Base-by-base conservation (phyloP, 2,113 vertebrate genomes). In the Pteruthius melanotis region DNA sequence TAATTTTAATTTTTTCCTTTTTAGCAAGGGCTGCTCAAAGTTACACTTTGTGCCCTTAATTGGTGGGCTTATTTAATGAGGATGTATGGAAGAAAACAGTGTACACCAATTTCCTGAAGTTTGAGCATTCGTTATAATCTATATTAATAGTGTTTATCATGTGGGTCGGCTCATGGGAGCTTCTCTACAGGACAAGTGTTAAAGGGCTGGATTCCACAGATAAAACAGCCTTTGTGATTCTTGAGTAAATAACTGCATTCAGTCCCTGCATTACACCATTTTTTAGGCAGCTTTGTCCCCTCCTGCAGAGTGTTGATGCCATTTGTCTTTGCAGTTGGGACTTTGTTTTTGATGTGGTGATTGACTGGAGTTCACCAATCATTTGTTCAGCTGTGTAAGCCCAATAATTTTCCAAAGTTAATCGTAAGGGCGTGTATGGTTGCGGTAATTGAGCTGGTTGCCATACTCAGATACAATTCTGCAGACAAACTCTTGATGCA, bases 401-500 rank as follows among this genome's bases (percentile, higher is more conserved):
- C 54, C 78, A 78, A 72, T 90, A 15, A 95, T 93, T 92, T 95
- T 64, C 64, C 79, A 47, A 95, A 95, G 56, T 96, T 97, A 72
- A 91, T 86, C 7, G 0, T 70, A 92, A 59, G 59, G 92, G 76
- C 35, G 20, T 90, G 31, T 82, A 64, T 87, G 60, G 76, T 84
- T 95, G 87, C 95, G 92, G 94, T 79, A 95, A 91, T 95, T 76
- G 42, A 85, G 74, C 92, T 80, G 71, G 91, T 93, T 93, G 53
- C 53, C 27, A n/a, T 82, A 52, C 57, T 72, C 61, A 44, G 60
- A 81, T 94, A 45, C 87, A 97, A 90, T 97, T 96, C 85, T 87
- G 61, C 87, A 96, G 94, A 87, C 92, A 94, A 95, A 90, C 66
- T 96, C 93, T 83, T 89, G 70, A 95, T 96, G 70, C 69, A 83